phyloP scores from a whole-genome alignment of 2,797 vertebrate species.

The Craterocephalus amniculus region DNA sequence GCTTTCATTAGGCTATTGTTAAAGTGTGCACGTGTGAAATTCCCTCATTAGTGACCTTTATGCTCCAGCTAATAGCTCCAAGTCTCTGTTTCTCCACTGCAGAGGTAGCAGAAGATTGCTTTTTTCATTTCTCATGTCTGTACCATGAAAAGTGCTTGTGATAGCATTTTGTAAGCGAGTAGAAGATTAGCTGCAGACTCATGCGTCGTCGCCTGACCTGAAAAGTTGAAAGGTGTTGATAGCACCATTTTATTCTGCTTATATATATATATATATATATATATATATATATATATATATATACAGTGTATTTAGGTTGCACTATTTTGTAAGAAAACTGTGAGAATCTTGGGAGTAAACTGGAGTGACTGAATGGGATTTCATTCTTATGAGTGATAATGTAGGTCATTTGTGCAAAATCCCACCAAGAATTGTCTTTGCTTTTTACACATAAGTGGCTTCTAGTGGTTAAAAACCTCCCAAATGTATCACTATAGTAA shows the following conservation, averaged over 20 bases:
- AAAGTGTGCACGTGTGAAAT: constrained; percentile 43
- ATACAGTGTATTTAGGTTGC: constrained; percentile 21
- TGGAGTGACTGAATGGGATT: background rate
- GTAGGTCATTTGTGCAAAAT: background rate
- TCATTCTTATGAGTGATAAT: background rate
- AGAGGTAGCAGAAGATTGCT: constrained; percentile 57
- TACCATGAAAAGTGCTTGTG: constrained; percentile 58
- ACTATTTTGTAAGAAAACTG: background rate
- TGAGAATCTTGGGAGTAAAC: constrained; percentile 4
- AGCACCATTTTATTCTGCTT: constrained; percentile 1
- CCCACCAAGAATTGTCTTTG: background rate
- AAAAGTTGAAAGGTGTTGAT: constrained; percentile 30
- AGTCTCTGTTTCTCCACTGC: constrained; percentile 43
- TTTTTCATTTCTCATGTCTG: constrained; percentile 53
- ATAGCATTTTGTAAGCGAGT: constrained; percentile 57
- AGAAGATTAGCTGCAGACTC: constrained; percentile 55
- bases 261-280: background rate
- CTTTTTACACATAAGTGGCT: background rate
- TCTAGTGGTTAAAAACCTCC: background rate
- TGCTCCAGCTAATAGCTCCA: constrained; percentile 40
- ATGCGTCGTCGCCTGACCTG: constrained; percentile 22
- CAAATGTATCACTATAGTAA: background rate
- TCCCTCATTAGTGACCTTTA: constrained; percentile 49
- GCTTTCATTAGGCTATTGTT: constrained; percentile 52
- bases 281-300: background rate